A percentile compares a stretch with the other conserved stretches of the same genome.
phyloP scores from a whole-genome alignment of 2,797 vertebrate species.

The Sebastes minor region DNA sequence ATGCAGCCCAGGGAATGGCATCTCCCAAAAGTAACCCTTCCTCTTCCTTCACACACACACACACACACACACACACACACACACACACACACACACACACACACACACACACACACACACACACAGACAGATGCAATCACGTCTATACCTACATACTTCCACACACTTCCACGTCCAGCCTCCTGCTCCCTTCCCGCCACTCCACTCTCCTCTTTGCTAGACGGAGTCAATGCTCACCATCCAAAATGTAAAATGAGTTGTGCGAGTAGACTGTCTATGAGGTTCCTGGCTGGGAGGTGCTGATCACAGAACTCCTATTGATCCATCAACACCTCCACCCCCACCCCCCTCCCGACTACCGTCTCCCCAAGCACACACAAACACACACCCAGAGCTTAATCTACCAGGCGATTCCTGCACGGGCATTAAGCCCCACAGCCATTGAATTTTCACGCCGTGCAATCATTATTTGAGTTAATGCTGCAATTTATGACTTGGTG shows the following conservation, averaged over 20 bases:
- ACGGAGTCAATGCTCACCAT: constrained; percentile 71
- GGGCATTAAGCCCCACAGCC: constrained; percentile 56
- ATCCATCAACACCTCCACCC: constrained; percentile 43
- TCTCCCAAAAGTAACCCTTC: constrained; percentile 85
- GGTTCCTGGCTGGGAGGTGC: constrained; percentile 59
- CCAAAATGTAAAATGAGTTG: constrained; percentile 74
- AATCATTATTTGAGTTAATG: constrained; percentile 80
- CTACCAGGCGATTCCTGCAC: constrained; percentile 50
- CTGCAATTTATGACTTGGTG: constrained; percentile 73
- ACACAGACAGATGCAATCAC: constrained; percentile 12
- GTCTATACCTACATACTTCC: constrained; percentile 10
- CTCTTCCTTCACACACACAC: constrained; percentile 49
- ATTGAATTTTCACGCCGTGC: constrained; percentile 61
- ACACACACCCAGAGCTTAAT: constrained; percentile 64
- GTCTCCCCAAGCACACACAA: constrained; percentile 31
- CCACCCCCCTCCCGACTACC: background rate
- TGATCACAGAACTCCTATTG: constrained; percentile 69
- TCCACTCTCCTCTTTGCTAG: constrained; percentile 37
- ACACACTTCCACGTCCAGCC: constrained; percentile 1
- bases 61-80: constrained; percentile 42
- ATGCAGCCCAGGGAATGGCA: constrained; percentile 84
- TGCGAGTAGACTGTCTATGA: constrained; percentile 45
- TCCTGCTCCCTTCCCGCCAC: constrained; percentile 22
- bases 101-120: constrained; percentile 4
- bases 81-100: constrained; percentile 26